A percentile compares a stretch with the other conserved stretches of the same genome.
phyloP scores from a whole-genome alignment of 2,113 vertebrate genomes.

The Rhinolophus ferrumequinum region DNA sequence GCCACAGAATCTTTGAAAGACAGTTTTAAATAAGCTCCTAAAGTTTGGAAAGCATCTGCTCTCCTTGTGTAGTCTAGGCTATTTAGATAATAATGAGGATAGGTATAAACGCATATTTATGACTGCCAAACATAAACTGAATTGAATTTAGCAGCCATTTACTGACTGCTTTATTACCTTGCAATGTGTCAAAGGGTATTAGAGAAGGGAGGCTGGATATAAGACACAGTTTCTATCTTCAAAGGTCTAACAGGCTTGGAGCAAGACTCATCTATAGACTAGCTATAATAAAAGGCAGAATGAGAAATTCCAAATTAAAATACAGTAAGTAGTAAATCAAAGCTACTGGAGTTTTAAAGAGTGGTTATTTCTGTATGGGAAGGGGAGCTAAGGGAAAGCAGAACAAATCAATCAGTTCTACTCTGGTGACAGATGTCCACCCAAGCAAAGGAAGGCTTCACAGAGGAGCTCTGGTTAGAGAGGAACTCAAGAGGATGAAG shows the following conservation, averaged over 20 bases:
- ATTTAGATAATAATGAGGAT: not conserved
- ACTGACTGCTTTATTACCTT: not conserved
- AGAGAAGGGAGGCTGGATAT: not conserved
- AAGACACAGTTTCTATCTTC: not conserved
- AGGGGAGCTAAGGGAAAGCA: not conserved
- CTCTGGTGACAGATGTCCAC: not conserved
- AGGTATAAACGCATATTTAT: not conserved
- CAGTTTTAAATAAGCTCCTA: not conserved
- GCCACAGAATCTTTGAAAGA: constrained; percentile 32
- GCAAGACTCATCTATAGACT: not conserved
- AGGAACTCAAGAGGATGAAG: not conserved
- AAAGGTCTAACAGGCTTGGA: not conserved
- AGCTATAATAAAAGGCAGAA: constrained; percentile 38
- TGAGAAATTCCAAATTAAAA: not conserved
- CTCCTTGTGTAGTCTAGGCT: not conserved
- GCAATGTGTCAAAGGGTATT: not conserved
- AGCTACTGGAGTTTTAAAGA: not conserved
- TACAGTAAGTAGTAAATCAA: not conserved
- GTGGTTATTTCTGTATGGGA: not conserved
- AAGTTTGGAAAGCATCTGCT: not conserved
- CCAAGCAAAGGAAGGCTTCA: not conserved
- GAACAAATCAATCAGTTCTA: not conserved
- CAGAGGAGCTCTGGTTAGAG: not conserved
- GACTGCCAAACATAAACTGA: not conserved
- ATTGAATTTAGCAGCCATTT: not conserved